Base-by-base conservation (phyloP, 2,113 vertebrate genomes). In the Gallinago undulata region DNA sequence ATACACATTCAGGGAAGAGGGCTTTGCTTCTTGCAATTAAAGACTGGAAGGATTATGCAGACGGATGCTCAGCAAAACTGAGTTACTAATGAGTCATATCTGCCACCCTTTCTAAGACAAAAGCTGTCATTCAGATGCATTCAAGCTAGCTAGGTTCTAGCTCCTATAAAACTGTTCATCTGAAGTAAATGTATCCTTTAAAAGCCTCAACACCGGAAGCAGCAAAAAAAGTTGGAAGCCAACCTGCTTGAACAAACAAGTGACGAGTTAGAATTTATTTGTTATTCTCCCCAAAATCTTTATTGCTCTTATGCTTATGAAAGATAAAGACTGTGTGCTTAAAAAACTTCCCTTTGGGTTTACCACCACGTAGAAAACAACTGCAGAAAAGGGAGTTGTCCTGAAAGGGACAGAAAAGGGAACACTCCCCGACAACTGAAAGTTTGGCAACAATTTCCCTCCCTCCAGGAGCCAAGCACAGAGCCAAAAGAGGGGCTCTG, bases 41-140 rank as follows among this genome's bases (percentile, higher is more conserved):
- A 87, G 89, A 81, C 24, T 75, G 60, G 23, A 81, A 91, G 67
- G 91, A 94, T 93, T 91, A 96, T 89, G 87, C 94, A 94, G 92
- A 94, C 81, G 94, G 93, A 74, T 95, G 95, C 66, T 93, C 93
- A 80, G 87, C 64, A 85, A 85, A 87, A 89, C 63, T 89, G 89
- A 62, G 37, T 95, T 94, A 67, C 51, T 78, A 79, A 87, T 96
- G 94, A 95, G 39, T 93, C 81, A 91, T 93, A 96, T 75, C 84
- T 93, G 81, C 45, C 70, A 94, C 43, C 24, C 74, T 89, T 81
- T 85, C 93, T 69, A 84, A 96, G 74, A 68, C 81, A 93, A 96
- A 95, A 87, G 62, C 84, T 94, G 87, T 86, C 84, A 85, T 82
- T 94, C 89, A 79, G 66, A 94, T 79, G 70, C 35, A 79, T 68